Percentiles rank a stretch among this genome's conserved stretches.
phyloP scores from a whole-genome alignment of 2,888 invertebrate species.

The Alloplasta piceator region DNA sequence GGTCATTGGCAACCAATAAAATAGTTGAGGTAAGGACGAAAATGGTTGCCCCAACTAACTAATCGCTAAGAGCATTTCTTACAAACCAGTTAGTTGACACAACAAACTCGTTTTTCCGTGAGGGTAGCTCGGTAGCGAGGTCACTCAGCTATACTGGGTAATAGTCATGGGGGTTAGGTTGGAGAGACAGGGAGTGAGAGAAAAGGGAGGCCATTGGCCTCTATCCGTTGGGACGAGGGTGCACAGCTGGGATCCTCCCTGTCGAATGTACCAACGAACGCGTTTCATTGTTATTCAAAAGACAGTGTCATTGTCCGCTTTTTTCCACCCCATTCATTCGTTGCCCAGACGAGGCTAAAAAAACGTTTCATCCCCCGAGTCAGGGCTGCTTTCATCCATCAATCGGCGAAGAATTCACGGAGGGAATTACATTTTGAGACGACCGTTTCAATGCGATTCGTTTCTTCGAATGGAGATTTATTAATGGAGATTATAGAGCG shows the following conservation, averaged over 20 bases:
- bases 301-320: no score
- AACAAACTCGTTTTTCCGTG: no score
- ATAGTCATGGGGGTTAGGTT: background rate
- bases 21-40: no score
- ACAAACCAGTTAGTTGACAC: no score
- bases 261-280: constrained; percentile 1
- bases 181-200: constrained; percentile 1
- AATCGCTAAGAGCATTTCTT: no score
- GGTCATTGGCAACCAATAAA: no score
- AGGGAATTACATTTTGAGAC: background rate
- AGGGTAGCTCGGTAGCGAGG: constrained; percentile 4
- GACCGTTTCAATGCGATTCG: background rate
- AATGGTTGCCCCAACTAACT: no score
- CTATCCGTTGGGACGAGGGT: constrained; percentile 6
- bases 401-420: background rate
- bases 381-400: constrained; percentile 10
- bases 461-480: background rate
- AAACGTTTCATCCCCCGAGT: background rate
- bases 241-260: constrained; percentile 28
- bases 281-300: constrained; percentile 20
- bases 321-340: no score
- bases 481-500: no score
- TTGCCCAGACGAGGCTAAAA: background rate
- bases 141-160: constrained; percentile 25
- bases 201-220: constrained; percentile 25